Evolutionary conservation across 2,113 vertebrate species (phyloP), one percentile per base, ranked within the genome.

Genomic region (Psittacus erithacus): DNA sequence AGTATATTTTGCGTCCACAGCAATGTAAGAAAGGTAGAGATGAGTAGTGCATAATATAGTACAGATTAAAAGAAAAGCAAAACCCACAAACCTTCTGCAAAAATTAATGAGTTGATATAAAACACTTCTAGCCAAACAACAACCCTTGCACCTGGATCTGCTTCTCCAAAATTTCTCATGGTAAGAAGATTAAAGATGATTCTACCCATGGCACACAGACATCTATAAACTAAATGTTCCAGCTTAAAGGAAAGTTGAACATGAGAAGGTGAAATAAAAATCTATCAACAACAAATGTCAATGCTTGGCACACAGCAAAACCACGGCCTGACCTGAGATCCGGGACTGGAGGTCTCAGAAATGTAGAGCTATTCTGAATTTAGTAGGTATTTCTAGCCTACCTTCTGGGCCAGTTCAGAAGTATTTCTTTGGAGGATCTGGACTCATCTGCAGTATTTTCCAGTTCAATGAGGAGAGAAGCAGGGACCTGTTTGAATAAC

Each of bases 211-310:
- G 89, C 70, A 94, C 59, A 19, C 67, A 88, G 93, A 82, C 86
- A 92, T 29, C 28, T 44, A 74, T 87, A 89, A 95, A 89, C 81
- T 79, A 84, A 86, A 73, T 79, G 69, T 79, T 95, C 91, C 81
- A 86, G 50, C 86, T 90, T 78, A 95, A 91, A 94, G 67, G 82
- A 96, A 96, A 91, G 89, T 44, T 87, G 23, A 94, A 91, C 59
- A 88, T 76, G 83, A 94, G 89, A 94, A 88, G 75, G 86, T 88
- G 70, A 91, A 92, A 91, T 47, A 87, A 90, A 92, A 88, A 85
- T 91, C 74, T 29, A 62, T 88, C 87, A 95, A 82, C 62, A 95
- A 60, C 74, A 91, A 94, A 67, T 49, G 53, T 88, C 93, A 77
- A 6, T 63, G 57, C 35, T 13, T 90, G 82, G 82, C 91, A 85